Base-by-base conservation (phyloP, 1,140 invertebrate genomes). In the Zaprionus nigranus region DNA sequence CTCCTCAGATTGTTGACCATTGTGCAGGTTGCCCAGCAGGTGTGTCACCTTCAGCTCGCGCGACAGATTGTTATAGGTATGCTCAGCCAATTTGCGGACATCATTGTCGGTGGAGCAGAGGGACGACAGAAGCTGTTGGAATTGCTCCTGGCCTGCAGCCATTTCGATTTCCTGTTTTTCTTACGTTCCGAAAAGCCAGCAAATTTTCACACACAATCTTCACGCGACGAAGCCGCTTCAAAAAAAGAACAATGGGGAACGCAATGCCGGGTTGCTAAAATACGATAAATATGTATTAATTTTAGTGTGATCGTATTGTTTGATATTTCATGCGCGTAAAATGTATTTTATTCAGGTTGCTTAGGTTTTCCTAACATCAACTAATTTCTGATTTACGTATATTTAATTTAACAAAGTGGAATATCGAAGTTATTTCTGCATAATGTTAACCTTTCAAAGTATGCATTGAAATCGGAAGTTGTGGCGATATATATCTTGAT, bases 61-160 rank as follows among this genome's bases (percentile, higher is more conserved):
- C 59, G 96, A 94, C 59, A 98, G 94, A 90, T 95, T 96, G 80
- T 96, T 97, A 93, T 97, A 98, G n/a, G 95, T 94, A 93, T 97
- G 97, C 96, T 99, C 98, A 69, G 97, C 97, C 92, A 97, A 95
- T 61, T 95, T 95, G 83, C 98, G 94, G 77, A 96, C 95, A 87
- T 97, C 96, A 94, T 98, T 98, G 94, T 98, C 97, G 78, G 96
- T 95, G 84, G 96, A 97, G 92, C 98, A 94, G 91, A 98, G 94
- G 91, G 96, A 96, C 93, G 94, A 95, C 85, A 98, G 93, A 91
- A 99, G 95, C 93, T 96, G 95, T 93, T 96, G 95, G 95, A 98
- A 98, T 93, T 97, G 96, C 92, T 95, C 95, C 92, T 97, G 96
- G 93, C 97, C 96, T 93, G 95, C 95, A 93, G 95, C 95, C 95